Conservation (phyloP, 2,797 vertebrate species). For the Halcyon smyrnensis region DNA sequence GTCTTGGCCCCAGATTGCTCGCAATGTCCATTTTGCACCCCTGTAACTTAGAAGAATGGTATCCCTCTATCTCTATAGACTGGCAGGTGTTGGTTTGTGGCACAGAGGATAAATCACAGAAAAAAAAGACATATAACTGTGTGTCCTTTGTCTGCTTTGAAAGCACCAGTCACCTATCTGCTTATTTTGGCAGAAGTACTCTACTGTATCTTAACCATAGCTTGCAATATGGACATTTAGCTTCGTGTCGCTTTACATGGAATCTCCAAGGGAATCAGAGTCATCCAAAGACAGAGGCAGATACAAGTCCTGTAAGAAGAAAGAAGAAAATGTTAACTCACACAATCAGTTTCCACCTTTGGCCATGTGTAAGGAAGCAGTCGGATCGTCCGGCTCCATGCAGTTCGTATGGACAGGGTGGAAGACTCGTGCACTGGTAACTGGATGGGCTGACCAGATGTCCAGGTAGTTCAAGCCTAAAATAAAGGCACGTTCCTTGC, state of each 20-base stretch:
- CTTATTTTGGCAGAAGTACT: conserved; percentile 73
- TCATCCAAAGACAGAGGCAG: conserved; percentile 98
- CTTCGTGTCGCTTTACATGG: conserved; percentile 85
- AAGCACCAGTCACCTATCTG: conserved; percentile 81
- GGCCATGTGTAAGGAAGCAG: background rate
- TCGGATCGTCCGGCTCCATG: accelerated
- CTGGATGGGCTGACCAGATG: background rate
- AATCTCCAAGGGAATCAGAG: conserved; percentile 94
- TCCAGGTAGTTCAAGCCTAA: background rate
- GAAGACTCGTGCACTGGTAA: background rate
- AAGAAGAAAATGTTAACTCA: conserved; percentile 74
- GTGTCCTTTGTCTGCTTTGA: conserved; percentile 75
- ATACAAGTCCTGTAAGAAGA: conserved; percentile 91
- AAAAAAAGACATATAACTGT: conserved; percentile 76
- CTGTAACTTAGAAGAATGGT: conserved; percentile 71
- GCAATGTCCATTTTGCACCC: conserved; percentile 47
- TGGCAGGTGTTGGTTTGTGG: conserved; percentile 79
- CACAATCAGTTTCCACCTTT: background rate
- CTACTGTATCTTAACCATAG: conserved; percentile 61
- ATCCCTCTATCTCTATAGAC: conserved; percentile 80
- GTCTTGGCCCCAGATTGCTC: conserved; percentile 28
- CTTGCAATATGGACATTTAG: conserved; percentile 38
- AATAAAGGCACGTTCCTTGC: background rate
- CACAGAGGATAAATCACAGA: conserved; percentile 81
- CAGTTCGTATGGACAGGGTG: background rate